Conservation (phyloP, 2,888 invertebrate genomes). For the Imbricaverruca yamaguchii region DNA sequence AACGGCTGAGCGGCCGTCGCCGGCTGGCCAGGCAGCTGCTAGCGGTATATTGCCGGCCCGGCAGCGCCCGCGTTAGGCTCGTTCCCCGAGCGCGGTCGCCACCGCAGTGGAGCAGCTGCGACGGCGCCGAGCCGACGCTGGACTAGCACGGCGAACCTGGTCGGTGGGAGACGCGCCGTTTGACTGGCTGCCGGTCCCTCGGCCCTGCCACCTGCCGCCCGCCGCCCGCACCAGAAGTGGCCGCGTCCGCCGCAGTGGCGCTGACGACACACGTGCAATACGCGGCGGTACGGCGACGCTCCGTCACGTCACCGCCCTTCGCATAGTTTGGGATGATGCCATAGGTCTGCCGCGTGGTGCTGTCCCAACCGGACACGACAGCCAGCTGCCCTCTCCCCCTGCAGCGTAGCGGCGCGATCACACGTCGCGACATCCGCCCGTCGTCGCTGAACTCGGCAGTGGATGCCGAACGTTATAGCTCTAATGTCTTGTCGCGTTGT, state of each 20-base stretch:
- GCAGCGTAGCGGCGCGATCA: no score
- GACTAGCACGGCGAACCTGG: no score
- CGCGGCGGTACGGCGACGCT: background rate
- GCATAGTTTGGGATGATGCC: constrained; percentile 2
- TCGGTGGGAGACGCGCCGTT: no score
- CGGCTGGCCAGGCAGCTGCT: no score
- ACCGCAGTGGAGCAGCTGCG: background rate
- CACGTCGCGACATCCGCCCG: no score
- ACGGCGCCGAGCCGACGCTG: background rate
- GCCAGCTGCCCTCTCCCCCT: background rate
- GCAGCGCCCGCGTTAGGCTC: background rate
- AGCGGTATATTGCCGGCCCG: background rate
- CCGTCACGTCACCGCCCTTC: background rate
- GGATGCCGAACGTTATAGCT: no score
- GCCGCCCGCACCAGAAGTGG: no score
- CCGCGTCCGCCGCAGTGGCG: no score
- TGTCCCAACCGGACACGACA: background rate
- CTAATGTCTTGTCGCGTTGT: no score
- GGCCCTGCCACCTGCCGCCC: no score
- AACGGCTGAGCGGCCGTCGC: background rate
- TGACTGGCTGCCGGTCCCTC: no score
- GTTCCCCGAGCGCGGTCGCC: background rate
- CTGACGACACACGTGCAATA: background rate
- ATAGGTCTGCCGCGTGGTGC: background rate
- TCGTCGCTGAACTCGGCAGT: no score